These are phyloP conservation scores for Bathybates hornii DNA, from an alignment of 2,113 vertebrate species.

Conservation along the genomic window DNA sequence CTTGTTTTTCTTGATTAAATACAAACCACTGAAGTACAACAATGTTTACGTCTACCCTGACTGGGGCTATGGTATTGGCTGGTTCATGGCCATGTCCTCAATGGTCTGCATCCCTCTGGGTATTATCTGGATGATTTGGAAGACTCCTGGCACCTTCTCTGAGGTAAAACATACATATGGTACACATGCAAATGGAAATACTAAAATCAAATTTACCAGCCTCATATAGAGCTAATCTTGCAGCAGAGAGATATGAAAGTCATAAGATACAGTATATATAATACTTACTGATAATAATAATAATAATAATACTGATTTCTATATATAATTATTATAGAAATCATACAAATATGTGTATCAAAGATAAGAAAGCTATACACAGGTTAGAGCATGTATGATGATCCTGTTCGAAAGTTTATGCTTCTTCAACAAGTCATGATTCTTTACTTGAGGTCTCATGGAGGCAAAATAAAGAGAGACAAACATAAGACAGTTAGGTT, in stretches of 20 bases:
- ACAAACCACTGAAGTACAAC: constrained; percentile 97
- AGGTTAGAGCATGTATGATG: neutral
- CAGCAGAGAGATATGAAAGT: neutral
- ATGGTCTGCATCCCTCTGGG: constrained; percentile 96
- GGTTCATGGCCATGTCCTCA: constrained; percentile 97
- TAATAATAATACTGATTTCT: neutral
- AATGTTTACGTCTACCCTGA: constrained; percentile 93
- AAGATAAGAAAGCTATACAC: neutral
- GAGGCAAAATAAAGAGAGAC: neutral
- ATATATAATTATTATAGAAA: neutral
- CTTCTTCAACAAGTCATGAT: neutral
- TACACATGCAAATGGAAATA: neutral
- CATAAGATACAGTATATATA: neutral
- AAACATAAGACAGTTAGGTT: neutral
- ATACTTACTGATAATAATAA: neutral
- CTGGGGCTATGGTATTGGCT: constrained; percentile 97
- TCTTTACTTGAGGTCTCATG: neutral
- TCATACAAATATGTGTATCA: neutral
- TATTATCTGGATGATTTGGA: constrained; percentile 84
- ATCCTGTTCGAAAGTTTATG: neutral
- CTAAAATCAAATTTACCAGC: neutral
- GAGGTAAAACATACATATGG: constrained; percentile 72
- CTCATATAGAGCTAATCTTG: neutral
- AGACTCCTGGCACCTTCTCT: constrained; percentile 83
- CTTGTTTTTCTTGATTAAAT: constrained; percentile 97